Base-by-base conservation (phyloP, 2,113 vertebrate genomes). In the Protobothrops mucrosquamatus region DNA sequence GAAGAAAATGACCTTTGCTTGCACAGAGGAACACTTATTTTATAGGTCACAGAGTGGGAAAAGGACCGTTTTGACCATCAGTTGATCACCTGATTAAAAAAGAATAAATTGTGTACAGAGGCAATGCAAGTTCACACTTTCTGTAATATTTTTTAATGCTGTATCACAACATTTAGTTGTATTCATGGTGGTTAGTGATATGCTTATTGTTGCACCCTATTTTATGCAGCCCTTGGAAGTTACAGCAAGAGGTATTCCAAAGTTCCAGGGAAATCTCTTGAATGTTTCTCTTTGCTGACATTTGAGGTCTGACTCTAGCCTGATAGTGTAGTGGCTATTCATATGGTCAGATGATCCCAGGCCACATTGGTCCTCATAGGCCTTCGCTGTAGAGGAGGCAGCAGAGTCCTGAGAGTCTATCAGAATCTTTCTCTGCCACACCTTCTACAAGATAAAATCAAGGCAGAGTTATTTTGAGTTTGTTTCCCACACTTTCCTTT, bases 1-100 rank as follows among this genome's bases (percentile, higher is more conserved):
- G 3, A 52, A 93, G 5, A 0, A 69, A 6, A 23, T 43, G 0
- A 0, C 0, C 0, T 11, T 23, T 8, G 87, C 8, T 64, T 89
- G 15, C n/a, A 61, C 34, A 43, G 10, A 81, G 74, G 20, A 39
- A 9, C 18, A 1, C 18, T 43, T 43, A 22, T 22, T 81, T 22
- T 9, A 43, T 81, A 81, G 69, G 34, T 81, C 74, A 22, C 34
- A 4, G 74, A 81, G 74, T 22, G 34, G 34, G 74, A 43, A 51
- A 81, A 43, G 34, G n/a, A 7, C 34, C 7, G 0, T 81, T 81
- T 43, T 20, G 34, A 81, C 3, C 34, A 22, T 81, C 34, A 20
- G 34, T 3, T 9, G 34, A 69, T 69, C 64, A 15, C 18, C 74
- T 43, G 74, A 34, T 81, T 81, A 22, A 43, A 8, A 34, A 51